These are phyloP conservation scores for Sebastes cheni DNA, from an alignment of 2,797 vertebrate genomes.

Conservation along the genomic window DNA sequence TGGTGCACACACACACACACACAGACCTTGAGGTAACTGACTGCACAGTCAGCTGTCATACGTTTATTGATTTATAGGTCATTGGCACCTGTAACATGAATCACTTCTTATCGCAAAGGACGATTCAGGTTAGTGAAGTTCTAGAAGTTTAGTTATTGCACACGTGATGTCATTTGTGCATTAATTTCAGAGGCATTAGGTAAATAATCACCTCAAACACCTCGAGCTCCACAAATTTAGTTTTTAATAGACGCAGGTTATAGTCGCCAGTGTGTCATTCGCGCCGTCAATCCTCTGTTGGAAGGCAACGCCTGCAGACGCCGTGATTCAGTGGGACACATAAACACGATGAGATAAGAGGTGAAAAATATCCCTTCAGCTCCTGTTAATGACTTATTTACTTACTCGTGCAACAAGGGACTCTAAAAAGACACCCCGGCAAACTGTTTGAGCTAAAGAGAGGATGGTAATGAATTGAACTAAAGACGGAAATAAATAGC, in stretches of 20 bases:
- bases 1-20: neutral
- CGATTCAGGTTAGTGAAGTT: neutral
- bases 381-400: slow-evolving; percentile 23
- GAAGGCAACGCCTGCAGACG: neutral
- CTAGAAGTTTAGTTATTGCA: neutral
- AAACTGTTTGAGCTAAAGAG: slow-evolving; percentile 5
- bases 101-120: slow-evolving; percentile 2
- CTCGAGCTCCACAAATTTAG: neutral
- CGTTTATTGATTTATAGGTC: slow-evolving; percentile 55
- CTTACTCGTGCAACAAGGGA: neutral
- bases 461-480: slow-evolving; percentile 12
- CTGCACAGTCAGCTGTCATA: slow-evolving; percentile 36
- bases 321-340: neutral
- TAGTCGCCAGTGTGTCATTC: neutral
- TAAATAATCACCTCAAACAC: neutral
- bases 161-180: neutral
- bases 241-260: neutral
- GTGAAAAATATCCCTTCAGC: slow-evolving; percentile 13
- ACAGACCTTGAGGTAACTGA: slow-evolving; percentile 43
- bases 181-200: neutral
- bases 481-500: slow-evolving; percentile 31
- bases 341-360: slow-evolving; percentile 13
- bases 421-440: neutral
- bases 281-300: neutral
- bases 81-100: slow-evolving; percentile 5